Percentiles rank a stretch among this genome's conserved stretches.
Evolutionary conservation across 1,140 invertebrate species (phyloP).

Genomic region (Calliphora vicina): DNA sequence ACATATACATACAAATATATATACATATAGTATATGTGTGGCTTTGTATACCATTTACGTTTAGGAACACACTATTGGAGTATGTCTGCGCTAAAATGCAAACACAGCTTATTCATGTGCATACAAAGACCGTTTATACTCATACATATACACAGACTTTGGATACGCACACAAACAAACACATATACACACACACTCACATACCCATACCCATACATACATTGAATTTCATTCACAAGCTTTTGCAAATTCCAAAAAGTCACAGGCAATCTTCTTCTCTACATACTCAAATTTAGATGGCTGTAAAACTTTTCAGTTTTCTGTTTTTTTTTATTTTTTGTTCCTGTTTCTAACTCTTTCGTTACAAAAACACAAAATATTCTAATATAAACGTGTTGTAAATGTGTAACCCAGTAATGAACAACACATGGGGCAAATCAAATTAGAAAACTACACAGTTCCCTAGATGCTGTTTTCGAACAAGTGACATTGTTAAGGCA

Average conservation of each 20-base stretch:
- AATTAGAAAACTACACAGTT: neutral
- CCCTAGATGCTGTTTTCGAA: neutral
- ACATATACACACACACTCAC: neutral
- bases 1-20: too few species aligned
- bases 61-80: neutral
- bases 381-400: conserved; percentile 1
- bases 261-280: neutral
- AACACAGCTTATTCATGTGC: neutral
- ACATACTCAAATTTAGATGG: neutral
- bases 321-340: too few species aligned
- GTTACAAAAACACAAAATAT: neutral
- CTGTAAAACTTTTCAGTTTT: neutral
- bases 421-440: neutral
- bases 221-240: neutral
- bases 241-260: neutral
- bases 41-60: too few species aligned
- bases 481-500: neutral
- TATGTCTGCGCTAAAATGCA: neutral
- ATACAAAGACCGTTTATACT: neutral
- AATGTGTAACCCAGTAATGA: neutral
- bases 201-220: neutral
- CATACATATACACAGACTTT: neutral
- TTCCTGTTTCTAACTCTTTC: neutral
- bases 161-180: neutral
- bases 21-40: too few species aligned